Conservation (phyloP, 2,888 invertebrate genomes). For the Gisinianus flammeolus region DNA sequence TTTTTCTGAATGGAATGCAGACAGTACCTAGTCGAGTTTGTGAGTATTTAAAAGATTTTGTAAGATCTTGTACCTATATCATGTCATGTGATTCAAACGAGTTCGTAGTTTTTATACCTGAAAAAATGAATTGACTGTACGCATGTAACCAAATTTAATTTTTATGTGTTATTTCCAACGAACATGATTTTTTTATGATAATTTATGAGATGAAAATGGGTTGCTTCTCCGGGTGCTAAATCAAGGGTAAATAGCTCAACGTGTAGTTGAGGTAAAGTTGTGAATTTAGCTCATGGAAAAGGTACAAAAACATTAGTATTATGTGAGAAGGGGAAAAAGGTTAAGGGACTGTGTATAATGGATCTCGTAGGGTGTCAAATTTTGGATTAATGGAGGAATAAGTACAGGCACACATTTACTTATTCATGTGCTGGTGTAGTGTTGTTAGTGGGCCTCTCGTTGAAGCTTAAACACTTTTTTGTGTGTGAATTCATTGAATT, state of each 20-base stretch:
- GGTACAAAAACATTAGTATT: background rate
- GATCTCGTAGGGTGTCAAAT: background rate
- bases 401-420: too few species aligned
- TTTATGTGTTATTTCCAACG: too few species aligned
- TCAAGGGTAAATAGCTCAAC: constrained; percentile 11
- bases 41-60: too few species aligned
- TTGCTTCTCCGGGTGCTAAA: constrained; percentile 18
- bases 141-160: too few species aligned
- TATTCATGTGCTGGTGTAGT: too few species aligned
- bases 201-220: constrained; percentile 14
- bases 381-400: constrained; percentile 2
- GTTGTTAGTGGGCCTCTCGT: background rate
- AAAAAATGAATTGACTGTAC: too few species aligned
- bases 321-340: background rate
- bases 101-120: too few species aligned
- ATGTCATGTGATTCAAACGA: too few species aligned
- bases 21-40: too few species aligned
- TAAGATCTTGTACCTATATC: too few species aligned
- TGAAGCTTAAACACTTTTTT: background rate
- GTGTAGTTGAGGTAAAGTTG: background rate
- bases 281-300: background rate
- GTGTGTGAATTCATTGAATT: constrained; percentile 22
- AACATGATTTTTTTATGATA: background rate
- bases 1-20: too few species aligned
- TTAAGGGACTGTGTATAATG: background rate